Evolutionary conservation across 2,888 invertebrate genomes (phyloP).

Genomic region (Calameuta filiformis): DNA sequence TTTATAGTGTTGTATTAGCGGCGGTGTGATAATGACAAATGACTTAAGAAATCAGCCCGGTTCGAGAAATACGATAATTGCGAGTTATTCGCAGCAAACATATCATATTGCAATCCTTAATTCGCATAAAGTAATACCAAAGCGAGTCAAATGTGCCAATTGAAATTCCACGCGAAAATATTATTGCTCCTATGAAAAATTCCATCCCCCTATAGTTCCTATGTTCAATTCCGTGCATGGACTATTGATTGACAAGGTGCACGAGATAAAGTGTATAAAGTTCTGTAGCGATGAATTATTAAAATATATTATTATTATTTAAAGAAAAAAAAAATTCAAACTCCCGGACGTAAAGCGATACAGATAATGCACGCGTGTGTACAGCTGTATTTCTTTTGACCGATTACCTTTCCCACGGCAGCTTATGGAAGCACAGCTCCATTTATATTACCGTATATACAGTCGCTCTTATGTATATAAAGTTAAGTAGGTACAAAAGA

Average conservation of each 20-base stretch:
- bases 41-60: background rate
- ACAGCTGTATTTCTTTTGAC: constrained; percentile 52
- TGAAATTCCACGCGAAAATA: background rate
- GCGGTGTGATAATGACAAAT: background rate
- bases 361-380: background rate
- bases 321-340: background rate
- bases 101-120: background rate
- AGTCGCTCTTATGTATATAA: constrained; percentile 29
- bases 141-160: background rate
- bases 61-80: background rate
- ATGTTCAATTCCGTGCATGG: background rate
- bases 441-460: constrained; percentile 42
- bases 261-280: background rate
- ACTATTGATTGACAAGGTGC: background rate
- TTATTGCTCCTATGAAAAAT: background rate
- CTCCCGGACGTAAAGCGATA: background rate
- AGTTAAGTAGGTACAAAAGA: constrained; percentile 16
- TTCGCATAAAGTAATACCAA: background rate
- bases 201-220: background rate
- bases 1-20: background rate
- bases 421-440: constrained; percentile 38
- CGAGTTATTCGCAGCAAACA: background rate
- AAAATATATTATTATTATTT: background rate
- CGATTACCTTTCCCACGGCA: constrained; percentile 61
- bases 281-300: background rate